Evolutionary conservation across 1,140 invertebrate species (phyloP).

Genomic region (Tetragonula clypearis): DNA sequence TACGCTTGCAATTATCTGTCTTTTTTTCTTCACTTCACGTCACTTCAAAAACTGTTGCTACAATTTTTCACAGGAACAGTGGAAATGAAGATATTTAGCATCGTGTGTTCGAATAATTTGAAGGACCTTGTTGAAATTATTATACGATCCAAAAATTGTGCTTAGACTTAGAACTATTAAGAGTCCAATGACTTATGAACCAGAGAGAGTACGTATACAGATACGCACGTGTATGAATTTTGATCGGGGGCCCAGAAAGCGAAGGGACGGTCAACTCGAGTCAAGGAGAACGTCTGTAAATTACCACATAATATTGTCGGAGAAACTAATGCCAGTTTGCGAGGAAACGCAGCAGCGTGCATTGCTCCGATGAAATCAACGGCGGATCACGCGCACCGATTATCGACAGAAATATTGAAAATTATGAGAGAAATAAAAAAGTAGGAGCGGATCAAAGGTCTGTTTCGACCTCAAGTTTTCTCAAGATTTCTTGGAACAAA

Average conservation of each 20-base stretch:
- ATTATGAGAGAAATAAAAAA: background rate
- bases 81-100: background rate
- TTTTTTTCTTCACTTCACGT: background rate
- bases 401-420: background rate
- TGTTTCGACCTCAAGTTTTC: background rate
- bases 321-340: constrained; percentile 36
- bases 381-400: no score
- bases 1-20: no score
- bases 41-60: background rate
- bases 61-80: background rate
- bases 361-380: constrained; percentile 38
- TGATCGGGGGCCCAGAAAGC: constrained; percentile 26
- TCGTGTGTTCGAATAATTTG: background rate
- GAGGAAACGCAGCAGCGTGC: background rate
- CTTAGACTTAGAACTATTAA: background rate
- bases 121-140: background rate
- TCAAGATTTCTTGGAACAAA: no score
- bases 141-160: background rate
- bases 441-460: background rate
- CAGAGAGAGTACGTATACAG: background rate
- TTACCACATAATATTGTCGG: constrained; percentile 44
- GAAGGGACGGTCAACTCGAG: constrained; percentile 51
- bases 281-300: constrained; percentile 71
- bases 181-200: background rate
- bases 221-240: background rate